Evolutionary conservation across 2,888 invertebrate genomes (phyloP), one percentile per base, ranked within the genome.

Genomic region (Melieria picta): DNA sequence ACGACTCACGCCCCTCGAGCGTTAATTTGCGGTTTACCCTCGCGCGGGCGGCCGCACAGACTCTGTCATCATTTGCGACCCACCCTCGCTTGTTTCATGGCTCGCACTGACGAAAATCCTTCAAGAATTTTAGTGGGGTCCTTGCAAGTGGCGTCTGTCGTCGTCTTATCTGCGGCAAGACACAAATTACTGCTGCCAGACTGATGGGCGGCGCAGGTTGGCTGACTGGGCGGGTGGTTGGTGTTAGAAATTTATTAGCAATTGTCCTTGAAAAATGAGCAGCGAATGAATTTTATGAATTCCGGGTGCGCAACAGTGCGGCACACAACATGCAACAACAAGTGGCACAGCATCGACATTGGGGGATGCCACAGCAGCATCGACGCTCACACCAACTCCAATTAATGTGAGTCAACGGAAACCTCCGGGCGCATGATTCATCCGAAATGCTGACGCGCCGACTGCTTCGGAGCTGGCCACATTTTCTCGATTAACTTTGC

Each of bases 251-350:
- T 62, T 67, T 62, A 67, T 72, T 69, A 66, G 66, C 69, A 45
- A n/a, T 63, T 72, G 72, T 52, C 72, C 72, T 72, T 72, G 69
- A 69, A 69, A 69, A 45, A 16, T 7, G 64, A 55, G 16, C 52
- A 5, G n/a, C 45, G 55, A 43, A 43, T 13, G 45, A 52, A 55
- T 52, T 66, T 57, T 47, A 57, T 42, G 57, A 58, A 48, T 10
- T 16, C 43, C 42, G 42, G 9, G 42, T 7, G 57, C 7, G 16
- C 47, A 46, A 6, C 56, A 55, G 16, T 42, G 4, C 30, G 5
- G 16, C 56, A 16, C n/a, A n/a, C 42, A 66, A 52, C 10, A 10
- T 55, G 16, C 45, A 43, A 42, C 3, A 16, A 9, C n/a, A 9
- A 30, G 43, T 4, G 45, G 13, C 45, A n/a, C 45, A 55, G 47